A percentile compares a stretch with the other conserved stretches of the same genome.
phyloP scores from a whole-genome alignment of 2,888 invertebrate species.

The Cryptophagus acutangulus region DNA sequence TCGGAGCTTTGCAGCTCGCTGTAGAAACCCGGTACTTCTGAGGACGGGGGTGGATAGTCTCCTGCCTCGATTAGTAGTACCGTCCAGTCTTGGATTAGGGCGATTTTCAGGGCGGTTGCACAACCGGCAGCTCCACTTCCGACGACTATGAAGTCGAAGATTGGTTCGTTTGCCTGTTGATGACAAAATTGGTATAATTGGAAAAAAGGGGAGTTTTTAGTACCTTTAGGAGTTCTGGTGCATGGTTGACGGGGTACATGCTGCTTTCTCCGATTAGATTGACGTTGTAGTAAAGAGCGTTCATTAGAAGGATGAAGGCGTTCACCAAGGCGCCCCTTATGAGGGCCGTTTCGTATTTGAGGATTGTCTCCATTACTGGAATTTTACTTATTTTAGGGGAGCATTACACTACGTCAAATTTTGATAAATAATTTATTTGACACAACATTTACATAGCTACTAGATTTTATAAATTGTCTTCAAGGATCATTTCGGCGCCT shows the following conservation, averaged over 20 bases:
- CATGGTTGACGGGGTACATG: slow-evolving; percentile 32
- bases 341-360: slow-evolving; percentile 27
- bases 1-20: slow-evolving; percentile 35
- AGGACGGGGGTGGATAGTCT: slow-evolving; percentile 31
- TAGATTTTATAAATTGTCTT: no score
- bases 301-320: slow-evolving; percentile 32
- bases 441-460: no score
- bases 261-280: slow-evolving; percentile 26
- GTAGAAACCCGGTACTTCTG: slow-evolving; percentile 31
- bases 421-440: no score
- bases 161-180: slow-evolving; percentile 28
- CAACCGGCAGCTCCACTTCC: slow-evolving; percentile 52
- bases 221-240: slow-evolving; percentile 28
- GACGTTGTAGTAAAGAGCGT: slow-evolving; percentile 32
- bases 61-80: slow-evolving; percentile 44
- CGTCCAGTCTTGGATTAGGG: slow-evolving; percentile 42
- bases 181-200: slow-evolving; percentile 9
- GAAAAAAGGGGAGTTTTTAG: background rate
- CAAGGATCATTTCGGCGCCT: slow-evolving; percentile 48
- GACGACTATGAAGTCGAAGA: slow-evolving; percentile 49
- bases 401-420: no score
- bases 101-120: slow-evolving; percentile 49
- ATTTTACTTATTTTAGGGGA: no score
- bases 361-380: slow-evolving; percentile 21
- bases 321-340: slow-evolving; percentile 32